phyloP scores from a whole-genome alignment of 2,113 vertebrate species.

The Camarhynchus parvulus region DNA sequence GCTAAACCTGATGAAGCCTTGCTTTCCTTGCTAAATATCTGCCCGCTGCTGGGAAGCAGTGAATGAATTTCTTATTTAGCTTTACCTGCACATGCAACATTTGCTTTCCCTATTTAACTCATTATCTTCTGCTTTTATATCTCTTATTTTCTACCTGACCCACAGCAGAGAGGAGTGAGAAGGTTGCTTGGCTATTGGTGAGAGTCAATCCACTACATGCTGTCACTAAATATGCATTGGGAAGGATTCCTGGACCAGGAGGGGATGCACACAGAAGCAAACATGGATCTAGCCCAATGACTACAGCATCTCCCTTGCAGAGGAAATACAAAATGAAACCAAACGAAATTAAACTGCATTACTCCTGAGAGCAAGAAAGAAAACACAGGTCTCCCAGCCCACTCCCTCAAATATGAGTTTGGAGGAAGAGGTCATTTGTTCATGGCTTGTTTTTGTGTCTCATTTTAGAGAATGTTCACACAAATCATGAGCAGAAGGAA shows the following conservation, averaged over 20 bases:
- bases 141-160: background rate
- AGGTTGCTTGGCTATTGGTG: background rate
- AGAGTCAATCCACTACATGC: background rate
- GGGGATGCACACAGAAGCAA: background rate
- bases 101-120: background rate
- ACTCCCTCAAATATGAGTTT: background rate
- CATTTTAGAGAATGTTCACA: background rate
- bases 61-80: background rate
- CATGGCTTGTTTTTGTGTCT: background rate
- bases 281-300: background rate
- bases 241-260: background rate
- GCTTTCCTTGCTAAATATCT: background rate
- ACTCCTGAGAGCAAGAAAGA: background rate
- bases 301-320: background rate
- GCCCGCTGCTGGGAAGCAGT: rapidly evolving
- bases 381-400: background rate
- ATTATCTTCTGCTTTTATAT: background rate
- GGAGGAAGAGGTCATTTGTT: background rate
- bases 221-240: background rate
- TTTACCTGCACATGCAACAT: background rate
- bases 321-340: background rate
- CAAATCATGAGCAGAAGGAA: background rate
- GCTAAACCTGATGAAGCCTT: background rate
- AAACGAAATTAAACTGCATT: background rate
- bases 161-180: background rate